These are phyloP conservation scores for Acropora yongei DNA, from an alignment of 64 coral and sea anemone genomes.

Conservation along the genomic window DNA sequence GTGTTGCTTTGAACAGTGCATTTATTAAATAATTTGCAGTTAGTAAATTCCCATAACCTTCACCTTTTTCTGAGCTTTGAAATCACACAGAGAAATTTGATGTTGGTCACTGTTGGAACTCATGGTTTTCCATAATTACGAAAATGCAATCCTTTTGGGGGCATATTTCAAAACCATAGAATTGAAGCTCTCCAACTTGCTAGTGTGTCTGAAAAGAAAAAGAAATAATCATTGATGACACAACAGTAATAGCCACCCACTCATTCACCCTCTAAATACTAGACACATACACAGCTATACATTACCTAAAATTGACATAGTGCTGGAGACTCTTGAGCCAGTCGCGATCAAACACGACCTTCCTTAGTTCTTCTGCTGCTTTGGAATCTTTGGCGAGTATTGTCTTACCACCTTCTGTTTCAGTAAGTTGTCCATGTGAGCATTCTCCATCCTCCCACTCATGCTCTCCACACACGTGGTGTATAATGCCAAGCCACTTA, in stretches of 20 bases:
- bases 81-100: neutral
- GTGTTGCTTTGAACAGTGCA: neutral
- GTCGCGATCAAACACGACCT: no score
- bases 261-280: neutral
- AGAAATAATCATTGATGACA: neutral
- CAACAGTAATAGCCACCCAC: neutral
- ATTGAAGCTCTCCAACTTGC: slow-evolving; percentile 71
- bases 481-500: no score
- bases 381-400: no score
- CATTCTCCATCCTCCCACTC: no score
- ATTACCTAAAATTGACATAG: neutral
- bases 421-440: no score
- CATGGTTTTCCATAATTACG: slow-evolving; percentile 14
- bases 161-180: slow-evolving; percentile 82
- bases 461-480: no score
- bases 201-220: slow-evolving; percentile 61
- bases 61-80: neutral
- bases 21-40: neutral
- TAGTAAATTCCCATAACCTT: slow-evolving; percentile 1
- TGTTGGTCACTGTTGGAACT: neutral
- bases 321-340: no score
- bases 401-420: no score
- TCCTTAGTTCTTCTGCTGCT: neutral
- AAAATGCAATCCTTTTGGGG: slow-evolving; percentile 53
- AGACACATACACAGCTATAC: slow-evolving; percentile 20